Base-by-base conservation (phyloP, 2,113 vertebrate species). In the Pimephales promelas region DNA sequence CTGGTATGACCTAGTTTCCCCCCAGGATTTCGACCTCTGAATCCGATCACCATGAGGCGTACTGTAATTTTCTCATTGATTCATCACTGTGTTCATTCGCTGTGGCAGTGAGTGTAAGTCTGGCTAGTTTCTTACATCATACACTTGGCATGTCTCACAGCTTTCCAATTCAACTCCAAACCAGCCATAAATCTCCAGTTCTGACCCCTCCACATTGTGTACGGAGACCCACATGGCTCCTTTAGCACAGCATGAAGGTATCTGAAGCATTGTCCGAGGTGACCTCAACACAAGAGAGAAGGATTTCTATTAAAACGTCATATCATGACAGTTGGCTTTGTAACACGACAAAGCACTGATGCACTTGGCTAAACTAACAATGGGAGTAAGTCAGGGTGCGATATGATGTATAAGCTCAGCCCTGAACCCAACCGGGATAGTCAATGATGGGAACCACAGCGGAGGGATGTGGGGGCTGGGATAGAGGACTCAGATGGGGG, bases 321-420 rank as follows among this genome's bases (percentile, higher is more conserved):
- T 79, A 45, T 47, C 18, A n/a, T 79, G 78, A 49, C 78, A 66
- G 66, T 81, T 49, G 72, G 45, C 77, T 75, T 71, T 84, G 71
- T 70, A 43, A 71, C 61, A 71, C 71, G 52, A 62, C 71, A 52
- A 66, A 75, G 56, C 72, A 54, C 18, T 26, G 80, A 83, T 61
- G 52, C 57, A 80, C 47, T 49, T 28, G 52, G 83, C 71, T 78
- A 64, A 74, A 68, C 47, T 49, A 83, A 85, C 66, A 79, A 79
- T 71, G 78, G 76, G 31, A 26, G 70, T 24, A 28, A 76, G 68
- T 40, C 66, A 36, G 61, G 11, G 43, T 14, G 61, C 10, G 10
- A 66, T 26, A 88, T 92, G 90, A 93, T 91, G 84, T 89, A 91
- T 90, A 87, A 89, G 87, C 91, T 91, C 92, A 92, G 89, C 86